These are phyloP conservation scores for Chloromyia formosa DNA, from an alignment of 2,888 invertebrate genomes.

Conservation along the genomic window DNA sequence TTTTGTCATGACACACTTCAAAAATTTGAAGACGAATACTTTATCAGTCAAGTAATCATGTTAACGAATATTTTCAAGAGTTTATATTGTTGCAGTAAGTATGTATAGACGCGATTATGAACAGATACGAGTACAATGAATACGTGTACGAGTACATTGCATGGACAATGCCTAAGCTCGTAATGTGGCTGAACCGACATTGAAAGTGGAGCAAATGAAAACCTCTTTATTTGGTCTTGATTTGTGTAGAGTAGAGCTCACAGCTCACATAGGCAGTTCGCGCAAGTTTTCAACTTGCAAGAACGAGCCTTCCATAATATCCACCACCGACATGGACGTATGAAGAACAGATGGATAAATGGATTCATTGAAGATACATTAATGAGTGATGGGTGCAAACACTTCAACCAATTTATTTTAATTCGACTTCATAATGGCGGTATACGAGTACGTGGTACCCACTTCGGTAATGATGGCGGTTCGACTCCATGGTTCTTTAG, in stretches of 20 bases:
- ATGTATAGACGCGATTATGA: not conserved
- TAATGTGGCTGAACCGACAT: not conserved
- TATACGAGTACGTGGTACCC: not conserved
- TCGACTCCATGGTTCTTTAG: not conserved
- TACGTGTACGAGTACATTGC: not conserved
- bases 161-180: not conserved
- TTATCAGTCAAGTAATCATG: constrained; percentile 4
- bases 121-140: not conserved
- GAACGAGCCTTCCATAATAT: not conserved
- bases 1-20: not conserved
- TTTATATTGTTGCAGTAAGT: not conserved
- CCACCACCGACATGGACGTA: not conserved
- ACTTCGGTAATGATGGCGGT: not conserved
- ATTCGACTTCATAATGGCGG: constrained; percentile 17
- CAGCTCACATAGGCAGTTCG: no score
- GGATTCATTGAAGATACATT: constrained; percentile 39
- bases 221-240: constrained; percentile 34
- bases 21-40: constrained; percentile 1
- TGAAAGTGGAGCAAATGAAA: constrained; percentile 40
- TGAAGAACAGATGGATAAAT: constrained; percentile 20
- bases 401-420: constrained; percentile 41
- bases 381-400: constrained; percentile 28
- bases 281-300: not conserved
- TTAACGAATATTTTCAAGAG: constrained; percentile 22
- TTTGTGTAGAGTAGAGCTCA: constrained; percentile 18